Evolutionary conservation across 2,113 vertebrate genomes (phyloP).

Genomic region (Nannobrachium achirus): DNA sequence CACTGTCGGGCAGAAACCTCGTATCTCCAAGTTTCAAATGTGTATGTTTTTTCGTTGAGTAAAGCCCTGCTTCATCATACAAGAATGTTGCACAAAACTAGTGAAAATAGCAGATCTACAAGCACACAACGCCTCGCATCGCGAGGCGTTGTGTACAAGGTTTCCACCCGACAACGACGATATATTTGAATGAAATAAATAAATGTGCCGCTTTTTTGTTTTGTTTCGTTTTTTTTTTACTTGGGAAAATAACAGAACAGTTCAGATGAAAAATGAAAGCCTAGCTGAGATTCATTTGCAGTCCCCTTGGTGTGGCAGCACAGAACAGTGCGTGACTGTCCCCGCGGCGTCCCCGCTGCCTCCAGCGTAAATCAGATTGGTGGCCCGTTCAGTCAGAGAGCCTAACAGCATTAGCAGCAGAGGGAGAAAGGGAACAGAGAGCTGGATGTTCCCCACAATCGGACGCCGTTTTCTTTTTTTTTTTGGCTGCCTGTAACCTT

Average conservation of each 20-base stretch:
- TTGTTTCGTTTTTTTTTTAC: too few species aligned
- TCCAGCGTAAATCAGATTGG: constrained; percentile 63
- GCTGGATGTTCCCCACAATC: constrained; percentile 57
- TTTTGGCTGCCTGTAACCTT: constrained; percentile 56
- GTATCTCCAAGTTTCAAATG: too few species aligned
- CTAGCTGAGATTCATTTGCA: constrained; percentile 29
- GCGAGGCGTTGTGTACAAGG: too few species aligned
- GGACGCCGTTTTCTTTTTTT: constrained; percentile 30
- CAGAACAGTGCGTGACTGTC: constrained; percentile 49
- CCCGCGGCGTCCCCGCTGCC: constrained; percentile 28
- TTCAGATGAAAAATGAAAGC: constrained; percentile 15
- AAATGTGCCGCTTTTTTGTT: too few species aligned
- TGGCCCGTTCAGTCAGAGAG: constrained; percentile 33
- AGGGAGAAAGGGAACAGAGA: constrained; percentile 40
- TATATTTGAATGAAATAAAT: not conserved
- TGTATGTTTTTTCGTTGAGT: too few species aligned
- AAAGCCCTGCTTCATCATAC: too few species aligned
- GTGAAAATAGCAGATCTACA: too few species aligned
- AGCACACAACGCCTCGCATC: too few species aligned
- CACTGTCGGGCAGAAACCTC: too few species aligned
- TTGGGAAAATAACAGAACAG: constrained; percentile 12
- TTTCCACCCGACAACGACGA: too few species aligned
- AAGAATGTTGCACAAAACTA: too few species aligned
- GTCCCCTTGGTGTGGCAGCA: constrained; percentile 35
- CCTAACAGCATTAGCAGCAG: constrained; percentile 64